Evolutionary conservation across 2,797 vertebrate genomes (phyloP).

Genomic region (Chanos chanos): DNA sequence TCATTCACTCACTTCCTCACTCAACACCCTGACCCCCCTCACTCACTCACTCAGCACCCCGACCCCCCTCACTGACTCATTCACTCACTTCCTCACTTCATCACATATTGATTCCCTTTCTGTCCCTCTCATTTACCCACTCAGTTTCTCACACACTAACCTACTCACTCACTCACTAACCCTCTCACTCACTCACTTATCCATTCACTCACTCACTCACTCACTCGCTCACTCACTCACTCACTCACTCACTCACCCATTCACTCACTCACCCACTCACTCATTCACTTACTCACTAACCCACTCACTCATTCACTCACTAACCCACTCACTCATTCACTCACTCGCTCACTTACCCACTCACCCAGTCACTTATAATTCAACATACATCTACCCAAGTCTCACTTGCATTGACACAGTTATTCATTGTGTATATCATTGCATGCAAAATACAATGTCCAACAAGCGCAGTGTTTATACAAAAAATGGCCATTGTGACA

Average conservation of each 20-base stretch:
- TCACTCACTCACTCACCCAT: no score
- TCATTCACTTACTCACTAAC: not conserved
- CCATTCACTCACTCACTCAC: slow-evolving; percentile 1
- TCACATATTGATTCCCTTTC: slow-evolving; percentile 17
- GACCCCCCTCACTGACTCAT: not conserved
- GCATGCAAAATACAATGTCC: not conserved
- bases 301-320: not conserved
- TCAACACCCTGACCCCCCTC: not conserved
- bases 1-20: not conserved
- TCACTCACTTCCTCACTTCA: not conserved
- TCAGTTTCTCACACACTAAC: no score
- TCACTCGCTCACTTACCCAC: slow-evolving; percentile 1
- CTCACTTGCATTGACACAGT: no score
- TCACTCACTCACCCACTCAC: no score
- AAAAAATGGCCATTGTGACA: no score
- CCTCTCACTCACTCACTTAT: slow-evolving; percentile 1
- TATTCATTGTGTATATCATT: not conserved
- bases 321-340: not conserved
- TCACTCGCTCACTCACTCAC: not conserved
- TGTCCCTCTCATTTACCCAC: slow-evolving; percentile 4
- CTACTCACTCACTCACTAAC: not conserved
- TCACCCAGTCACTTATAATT: no score
- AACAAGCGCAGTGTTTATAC: not conserved
- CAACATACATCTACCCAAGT: no score
- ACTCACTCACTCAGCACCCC: no score